Evolutionary conservation across 2,113 vertebrate species (phyloP).

Genomic region (Lamprotornis superbus): DNA sequence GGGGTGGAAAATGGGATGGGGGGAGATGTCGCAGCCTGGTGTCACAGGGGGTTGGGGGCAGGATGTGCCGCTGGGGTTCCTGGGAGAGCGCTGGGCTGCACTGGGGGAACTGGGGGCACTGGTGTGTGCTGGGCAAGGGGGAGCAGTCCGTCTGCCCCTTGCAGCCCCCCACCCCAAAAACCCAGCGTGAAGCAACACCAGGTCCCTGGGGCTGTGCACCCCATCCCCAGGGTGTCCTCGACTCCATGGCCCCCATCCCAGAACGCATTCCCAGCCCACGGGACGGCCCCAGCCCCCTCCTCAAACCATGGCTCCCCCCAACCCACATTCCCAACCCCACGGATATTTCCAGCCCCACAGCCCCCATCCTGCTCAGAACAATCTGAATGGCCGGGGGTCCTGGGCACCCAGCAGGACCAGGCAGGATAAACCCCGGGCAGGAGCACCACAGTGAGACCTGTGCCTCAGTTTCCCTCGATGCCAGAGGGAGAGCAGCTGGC

Average conservation of each 20-base stretch:
- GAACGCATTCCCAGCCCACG: neutral
- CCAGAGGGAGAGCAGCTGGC: no score
- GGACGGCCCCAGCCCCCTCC: neutral
- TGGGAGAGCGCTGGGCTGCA: neutral
- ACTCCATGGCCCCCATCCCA: neutral
- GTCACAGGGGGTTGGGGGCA: neutral
- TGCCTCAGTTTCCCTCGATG: no score
- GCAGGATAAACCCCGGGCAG: no score
- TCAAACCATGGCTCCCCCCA: neutral
- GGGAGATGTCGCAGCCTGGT: neutral
- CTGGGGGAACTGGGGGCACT: neutral
- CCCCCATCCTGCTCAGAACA: neutral
- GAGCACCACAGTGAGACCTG: no score
- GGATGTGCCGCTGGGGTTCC: neutral
- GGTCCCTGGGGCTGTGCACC: neutral
- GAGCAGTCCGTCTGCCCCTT: neutral
- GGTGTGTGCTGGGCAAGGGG: neutral
- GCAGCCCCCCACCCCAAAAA: neutral
- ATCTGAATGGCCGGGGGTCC: rapidly evolving
- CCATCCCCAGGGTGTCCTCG: neutral
- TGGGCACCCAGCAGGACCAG: neutral
- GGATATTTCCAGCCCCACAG: no score
- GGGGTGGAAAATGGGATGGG: neutral
- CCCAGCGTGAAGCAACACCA: rapidly evolving
- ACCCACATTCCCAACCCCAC: no score